phyloP scores from a whole-genome alignment of 2,888 invertebrate genomes.

The Caenorhabditis sp. region DNA sequence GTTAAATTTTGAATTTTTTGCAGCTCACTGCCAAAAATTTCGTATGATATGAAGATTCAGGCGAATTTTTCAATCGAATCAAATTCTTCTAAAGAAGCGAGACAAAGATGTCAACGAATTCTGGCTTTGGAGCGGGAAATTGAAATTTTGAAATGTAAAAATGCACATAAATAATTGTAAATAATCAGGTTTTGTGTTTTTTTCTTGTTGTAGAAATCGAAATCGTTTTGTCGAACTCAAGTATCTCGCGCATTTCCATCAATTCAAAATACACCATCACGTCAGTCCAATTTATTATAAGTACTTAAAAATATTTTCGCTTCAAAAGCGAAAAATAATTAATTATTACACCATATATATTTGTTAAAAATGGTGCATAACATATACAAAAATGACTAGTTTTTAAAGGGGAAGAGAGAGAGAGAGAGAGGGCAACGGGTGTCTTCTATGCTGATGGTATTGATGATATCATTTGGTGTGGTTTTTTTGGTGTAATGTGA shows the following conservation, averaged over 20 bases:
- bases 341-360: background rate
- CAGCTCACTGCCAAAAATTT: background rate
- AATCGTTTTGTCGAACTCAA: too few relatives aligned
- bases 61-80: background rate
- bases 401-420: too few relatives aligned
- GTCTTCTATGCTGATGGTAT: too few relatives aligned
- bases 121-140: background rate
- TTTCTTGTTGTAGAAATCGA: too few relatives aligned
- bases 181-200: background rate
- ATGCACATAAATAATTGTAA: background rate
- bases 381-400: background rate
- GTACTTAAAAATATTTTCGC: background rate
- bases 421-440: too few relatives aligned
- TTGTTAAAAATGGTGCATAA: background rate
- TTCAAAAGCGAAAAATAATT: background rate
- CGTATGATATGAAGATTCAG: background rate
- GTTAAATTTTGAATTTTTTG: background rate
- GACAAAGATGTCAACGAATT: background rate
- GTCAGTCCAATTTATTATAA: background rate
- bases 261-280: background rate
- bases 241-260: too few relatives aligned
- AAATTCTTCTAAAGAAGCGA: background rate
- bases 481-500: background rate
- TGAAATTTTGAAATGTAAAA: background rate
- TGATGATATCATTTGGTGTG: background rate